A percentile compares a stretch with the other conserved stretches of the same genome.
These are phyloP conservation scores for Tribolium freemani DNA, from an alignment of 2,888 invertebrate genomes.

Conservation along the genomic window DNA sequence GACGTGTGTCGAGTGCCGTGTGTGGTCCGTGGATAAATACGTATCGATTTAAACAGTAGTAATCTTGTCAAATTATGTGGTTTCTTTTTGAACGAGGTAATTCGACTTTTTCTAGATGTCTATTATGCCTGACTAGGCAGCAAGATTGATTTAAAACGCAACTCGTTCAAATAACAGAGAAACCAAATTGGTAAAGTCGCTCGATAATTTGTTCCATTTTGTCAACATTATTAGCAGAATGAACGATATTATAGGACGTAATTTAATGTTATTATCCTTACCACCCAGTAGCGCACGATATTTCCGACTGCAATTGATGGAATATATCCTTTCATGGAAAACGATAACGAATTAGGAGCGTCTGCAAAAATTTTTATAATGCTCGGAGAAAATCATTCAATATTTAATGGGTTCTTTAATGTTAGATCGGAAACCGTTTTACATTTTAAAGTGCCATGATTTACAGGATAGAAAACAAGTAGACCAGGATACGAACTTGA, in stretches of 20 bases:
- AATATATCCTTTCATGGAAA: slow-evolving; percentile 50
- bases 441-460: background rate
- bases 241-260: slow-evolving; percentile 60
- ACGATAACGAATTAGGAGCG: slow-evolving; percentile 40
- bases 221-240: slow-evolving; percentile 59
- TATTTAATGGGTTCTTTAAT: background rate
- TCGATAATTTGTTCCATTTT: slow-evolving; percentile 61
- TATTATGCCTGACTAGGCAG: slow-evolving; percentile 40
- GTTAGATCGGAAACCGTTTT: background rate
- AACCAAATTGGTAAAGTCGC: slow-evolving; percentile 58
- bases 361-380: slow-evolving; percentile 2
- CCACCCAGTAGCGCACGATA: slow-evolving; percentile 66
- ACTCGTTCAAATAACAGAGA: slow-evolving; percentile 55
- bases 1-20: slow-evolving; percentile 40
- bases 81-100: slow-evolving; percentile 50
- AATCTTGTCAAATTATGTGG: slow-evolving; percentile 59
- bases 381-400: background rate
- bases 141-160: slow-evolving; percentile 48
- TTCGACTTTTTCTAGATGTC: slow-evolving; percentile 36
- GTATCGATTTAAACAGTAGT: slow-evolving; percentile 57
- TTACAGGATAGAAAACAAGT: background rate
- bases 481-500: background rate
- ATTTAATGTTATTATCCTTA: slow-evolving; percentile 61
- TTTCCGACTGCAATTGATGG: slow-evolving; percentile 52
- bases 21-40: slow-evolving; percentile 56